phyloP scores from a whole-genome alignment of 2,888 invertebrate genomes.

The Idaea straminata region DNA sequence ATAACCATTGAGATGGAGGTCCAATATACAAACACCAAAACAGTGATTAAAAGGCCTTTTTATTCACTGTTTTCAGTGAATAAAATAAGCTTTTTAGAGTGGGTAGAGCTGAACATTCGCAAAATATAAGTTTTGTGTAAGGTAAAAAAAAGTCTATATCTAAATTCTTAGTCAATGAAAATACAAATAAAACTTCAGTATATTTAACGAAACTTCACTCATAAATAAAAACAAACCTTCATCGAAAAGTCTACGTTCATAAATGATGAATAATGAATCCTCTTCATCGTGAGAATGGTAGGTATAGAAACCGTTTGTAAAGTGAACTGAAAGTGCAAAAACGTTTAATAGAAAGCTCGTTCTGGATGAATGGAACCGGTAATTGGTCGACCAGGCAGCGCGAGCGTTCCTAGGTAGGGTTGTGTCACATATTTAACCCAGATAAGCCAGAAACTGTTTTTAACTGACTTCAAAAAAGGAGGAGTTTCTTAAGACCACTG shows the following conservation, averaged over 20 bases:
- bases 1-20: too few species aligned
- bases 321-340: conserved; percentile 15
- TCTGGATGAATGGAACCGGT: conserved; percentile 45
- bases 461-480: too few species aligned
- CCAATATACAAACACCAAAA: too few species aligned
- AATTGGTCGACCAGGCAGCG: conserved; percentile 43
- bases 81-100: too few species aligned
- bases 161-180: too few species aligned
- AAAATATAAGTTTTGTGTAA: too few species aligned
- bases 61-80: too few species aligned
- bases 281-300: not conserved
- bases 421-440: conserved; percentile 18
- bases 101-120: too few species aligned
- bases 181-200: not conserved
- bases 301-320: conserved; percentile 3
- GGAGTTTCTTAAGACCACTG: too few species aligned
- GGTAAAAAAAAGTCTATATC: too few species aligned
- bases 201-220: not conserved
- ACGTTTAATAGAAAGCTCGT: conserved; percentile 39
- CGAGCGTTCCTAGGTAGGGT: conserved; percentile 28
- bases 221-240: not conserved
- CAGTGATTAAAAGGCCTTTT: too few species aligned
- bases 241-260: not conserved
- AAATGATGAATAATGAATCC: not conserved
- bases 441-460: too few species aligned